Evolutionary conservation across 2,888 invertebrate genomes (phyloP), one percentile per base, ranked within the genome.

Genomic region (Eretmocerus hayati): DNA sequence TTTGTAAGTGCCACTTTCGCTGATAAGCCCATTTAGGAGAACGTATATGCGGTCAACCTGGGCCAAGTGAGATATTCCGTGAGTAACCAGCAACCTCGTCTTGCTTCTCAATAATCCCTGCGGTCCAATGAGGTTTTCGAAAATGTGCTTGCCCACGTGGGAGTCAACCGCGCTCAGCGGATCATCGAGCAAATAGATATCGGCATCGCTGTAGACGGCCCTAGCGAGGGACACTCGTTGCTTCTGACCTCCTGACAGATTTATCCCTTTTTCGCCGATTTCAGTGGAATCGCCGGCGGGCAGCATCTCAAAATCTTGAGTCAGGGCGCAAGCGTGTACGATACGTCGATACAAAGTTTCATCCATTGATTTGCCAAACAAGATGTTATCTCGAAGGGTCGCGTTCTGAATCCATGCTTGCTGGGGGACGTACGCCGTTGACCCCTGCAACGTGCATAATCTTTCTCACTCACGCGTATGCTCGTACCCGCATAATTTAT

Each of bases 321-420:
- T 83, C 46, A 99, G 76, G 3, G 95, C 95, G 71, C 96, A 97
- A 1, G 91, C 87, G 53, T 88, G 86, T 32, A 99, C 79, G 1
- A 94, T 84, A 48, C 81, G 79, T 56, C 86, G 78, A 69, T 96
- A 96, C 36, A 78, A 75, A 46, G 75, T 75, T 48, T 81, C 79
- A 62, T 92, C 83, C 41, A 83, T 77, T 0, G 77, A 62, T 56
- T 84, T 83, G 11, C 93, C 93, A 73, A 97, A 99, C 21, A 93
- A 66, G 56, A 99, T 90, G 72, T 97, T 97, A 64, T 95, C 88
- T 62, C 85, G 83, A 21, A 97, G 73, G 0, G 94, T 92, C 3
- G 90, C 88, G 74, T 97, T 97, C 73, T 96, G 96, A 48, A 97
- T 96, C 97, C 97, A 97, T 1, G 96, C 93, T 73, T 93, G 92